Base-by-base conservation (phyloP, 2,888 invertebrate species). In the Listrodromus nycthemerus region DNA sequence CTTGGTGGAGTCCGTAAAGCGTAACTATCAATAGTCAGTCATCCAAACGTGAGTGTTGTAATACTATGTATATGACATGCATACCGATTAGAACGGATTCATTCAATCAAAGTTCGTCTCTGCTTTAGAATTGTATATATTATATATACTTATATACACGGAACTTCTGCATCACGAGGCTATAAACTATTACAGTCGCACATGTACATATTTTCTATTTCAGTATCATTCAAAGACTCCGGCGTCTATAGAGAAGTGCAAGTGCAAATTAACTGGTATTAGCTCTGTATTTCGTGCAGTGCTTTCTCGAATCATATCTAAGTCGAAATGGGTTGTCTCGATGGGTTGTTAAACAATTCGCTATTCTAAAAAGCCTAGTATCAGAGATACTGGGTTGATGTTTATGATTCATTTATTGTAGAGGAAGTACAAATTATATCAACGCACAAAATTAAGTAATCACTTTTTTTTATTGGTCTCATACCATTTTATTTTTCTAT, bases 401-500 rank as follows among this genome's bases (percentile, higher is more conserved):
- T 63, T 83, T 16, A 70, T 65, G 65, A 63, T 77, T 83, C 45
- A 86, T 83, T 83, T 80, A 80, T 85, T 61, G 69, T 74, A 71
- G 61, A 61, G 58, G 37, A 55, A 67, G 24, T 69, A 19, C 6
- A 52, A 5, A 75, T 71, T 66, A 24, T 24, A 41, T 61, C 21
- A 80, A 80, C 41, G 70, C 71, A 50, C 41, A 71, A n/a, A 77
- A 77, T 58, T 77, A 63, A 70, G 48, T 48, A 13, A 27, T 73
- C 30, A 37, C 21, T 52, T 61, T 69, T 58, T 67, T 67, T 73
- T 70, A 37, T 69, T 48, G 10, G 24, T 13, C 37, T 70, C 58
- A 27, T 24, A 27, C 66, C 48, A 55, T 79, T 84, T 80, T 69
- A 13, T 77, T 71, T 48, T 67, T 79, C 21, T 19, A 41, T 16